phyloP scores from a whole-genome alignment of 2,797 vertebrate genomes.

The Eupleurogrammus muticus region DNA sequence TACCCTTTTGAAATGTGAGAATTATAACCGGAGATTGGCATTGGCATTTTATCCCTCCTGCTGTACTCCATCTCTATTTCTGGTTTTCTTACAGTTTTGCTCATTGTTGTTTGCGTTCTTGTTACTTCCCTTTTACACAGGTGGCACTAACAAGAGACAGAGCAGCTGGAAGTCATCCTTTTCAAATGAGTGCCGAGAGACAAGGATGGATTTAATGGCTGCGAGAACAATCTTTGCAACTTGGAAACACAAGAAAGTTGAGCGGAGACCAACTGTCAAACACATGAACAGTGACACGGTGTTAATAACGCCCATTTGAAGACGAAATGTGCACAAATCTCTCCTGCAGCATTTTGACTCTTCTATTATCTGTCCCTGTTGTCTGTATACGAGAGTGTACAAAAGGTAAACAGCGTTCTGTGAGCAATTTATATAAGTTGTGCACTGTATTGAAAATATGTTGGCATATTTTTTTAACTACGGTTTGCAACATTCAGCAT shows the following conservation, averaged over 20 bases:
- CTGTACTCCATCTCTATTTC: not conserved
- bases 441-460: not conserved
- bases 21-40: not conserved
- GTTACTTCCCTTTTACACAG: slow-evolving; percentile 19
- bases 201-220: slow-evolving; percentile 26
- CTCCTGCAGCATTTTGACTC: not conserved
- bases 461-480: slow-evolving; percentile 2
- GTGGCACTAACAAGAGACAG: slow-evolving; percentile 32
- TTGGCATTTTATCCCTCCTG: not conserved
- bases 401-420: not conserved
- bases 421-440: not conserved
- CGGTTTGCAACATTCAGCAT: not conserved
- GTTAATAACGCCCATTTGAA: not conserved
- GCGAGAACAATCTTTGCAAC: slow-evolving; percentile 27
- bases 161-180: slow-evolving; percentile 43
- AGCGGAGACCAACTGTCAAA: not conserved
- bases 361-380: not conserved
- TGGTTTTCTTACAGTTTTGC: not conserved
- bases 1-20: not conserved
- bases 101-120: not conserved
- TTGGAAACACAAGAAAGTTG: slow-evolving; percentile 26
- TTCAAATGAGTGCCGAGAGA: slow-evolving; percentile 22
- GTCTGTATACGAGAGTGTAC: not conserved
- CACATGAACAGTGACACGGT: not conserved
- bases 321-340: slow-evolving; percentile 7